phyloP scores from a whole-genome alignment of 2,113 vertebrate species.

The Romanogobio albipinnatus region DNA sequence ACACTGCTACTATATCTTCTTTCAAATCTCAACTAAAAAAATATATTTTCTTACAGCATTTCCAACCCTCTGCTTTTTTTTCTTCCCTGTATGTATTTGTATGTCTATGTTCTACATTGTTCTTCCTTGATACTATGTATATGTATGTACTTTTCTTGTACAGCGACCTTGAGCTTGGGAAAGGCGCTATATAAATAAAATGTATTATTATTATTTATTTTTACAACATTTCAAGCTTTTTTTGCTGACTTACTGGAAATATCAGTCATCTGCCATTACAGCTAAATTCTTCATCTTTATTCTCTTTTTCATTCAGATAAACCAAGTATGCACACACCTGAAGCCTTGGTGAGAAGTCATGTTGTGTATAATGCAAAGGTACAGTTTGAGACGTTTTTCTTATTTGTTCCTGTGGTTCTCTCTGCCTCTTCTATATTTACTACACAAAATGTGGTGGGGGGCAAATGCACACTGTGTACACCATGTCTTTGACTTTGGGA shows the following conservation, averaged over 20 bases:
- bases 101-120: too few species aligned
- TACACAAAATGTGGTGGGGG: neutral
- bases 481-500: neutral
- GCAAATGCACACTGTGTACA: neutral
- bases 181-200: too few species aligned
- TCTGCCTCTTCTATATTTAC: neutral
- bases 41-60: too few species aligned
- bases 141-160: too few species aligned
- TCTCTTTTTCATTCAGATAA: conserved; percentile 52
- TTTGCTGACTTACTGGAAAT: neutral
- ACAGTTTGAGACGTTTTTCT: conserved; percentile 1
- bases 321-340: conserved; percentile 48
- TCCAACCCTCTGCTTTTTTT: too few species aligned
- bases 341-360: conserved; percentile 53
- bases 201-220: too few species aligned
- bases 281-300: neutral
- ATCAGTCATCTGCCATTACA: neutral
- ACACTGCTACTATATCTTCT: too few species aligned
- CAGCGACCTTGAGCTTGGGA: too few species aligned
- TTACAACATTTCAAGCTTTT: neutral
- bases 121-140: too few species aligned
- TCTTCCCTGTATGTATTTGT: too few species aligned
- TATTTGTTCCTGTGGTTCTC: neutral
- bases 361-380: conserved; percentile 58
- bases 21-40: too few species aligned